phyloP scores from a whole-genome alignment of 2,888 invertebrate genomes.

The Terebella lapidaria region DNA sequence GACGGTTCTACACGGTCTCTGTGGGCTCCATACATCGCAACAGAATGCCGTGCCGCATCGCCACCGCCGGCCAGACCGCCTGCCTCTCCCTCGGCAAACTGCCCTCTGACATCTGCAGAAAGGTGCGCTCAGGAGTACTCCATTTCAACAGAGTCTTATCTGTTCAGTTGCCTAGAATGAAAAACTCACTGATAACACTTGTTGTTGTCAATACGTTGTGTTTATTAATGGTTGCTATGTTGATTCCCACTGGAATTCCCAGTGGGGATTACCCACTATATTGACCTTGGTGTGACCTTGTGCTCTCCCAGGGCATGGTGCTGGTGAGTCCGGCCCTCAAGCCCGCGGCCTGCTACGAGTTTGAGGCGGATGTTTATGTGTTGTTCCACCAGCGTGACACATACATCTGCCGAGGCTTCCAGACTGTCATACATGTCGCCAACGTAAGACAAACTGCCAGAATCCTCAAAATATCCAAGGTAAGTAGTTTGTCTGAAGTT shows the following conservation, averaged over 20 bases:
- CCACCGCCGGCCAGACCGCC: conserved; percentile 85
- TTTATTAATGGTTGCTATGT: no score
- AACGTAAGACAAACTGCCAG: conserved; percentile 93
- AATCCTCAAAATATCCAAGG: conserved; percentile 56
- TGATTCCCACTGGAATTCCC: no score
- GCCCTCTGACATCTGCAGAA: no score
- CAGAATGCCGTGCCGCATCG: conserved; percentile 80
- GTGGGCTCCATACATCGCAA: conserved; percentile 87
- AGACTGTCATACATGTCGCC: conserved; percentile 88
- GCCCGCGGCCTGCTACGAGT: conserved; percentile 48
- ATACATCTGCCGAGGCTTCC: conserved; percentile 53
- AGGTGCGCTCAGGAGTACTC: no score
- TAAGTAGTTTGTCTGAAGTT: background rate
- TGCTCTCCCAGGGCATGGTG: conserved; percentile 45
- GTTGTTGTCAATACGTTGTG: no score
- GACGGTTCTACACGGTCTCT: conserved; percentile 58
- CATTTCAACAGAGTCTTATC: no score
- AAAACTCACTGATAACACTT: no score
- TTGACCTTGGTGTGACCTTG: no score
- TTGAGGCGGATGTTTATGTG: conserved; percentile 80
- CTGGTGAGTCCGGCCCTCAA: conserved; percentile 38
- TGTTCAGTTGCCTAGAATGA: no score
- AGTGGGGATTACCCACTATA: no score
- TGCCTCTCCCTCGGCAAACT: conserved; percentile 65
- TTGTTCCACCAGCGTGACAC: conserved; percentile 72